Percentiles rank a stretch among this genome's conserved stretches.
phyloP scores from a whole-genome alignment of 2,797 vertebrate species.

The Onychomys arenicola region DNA sequence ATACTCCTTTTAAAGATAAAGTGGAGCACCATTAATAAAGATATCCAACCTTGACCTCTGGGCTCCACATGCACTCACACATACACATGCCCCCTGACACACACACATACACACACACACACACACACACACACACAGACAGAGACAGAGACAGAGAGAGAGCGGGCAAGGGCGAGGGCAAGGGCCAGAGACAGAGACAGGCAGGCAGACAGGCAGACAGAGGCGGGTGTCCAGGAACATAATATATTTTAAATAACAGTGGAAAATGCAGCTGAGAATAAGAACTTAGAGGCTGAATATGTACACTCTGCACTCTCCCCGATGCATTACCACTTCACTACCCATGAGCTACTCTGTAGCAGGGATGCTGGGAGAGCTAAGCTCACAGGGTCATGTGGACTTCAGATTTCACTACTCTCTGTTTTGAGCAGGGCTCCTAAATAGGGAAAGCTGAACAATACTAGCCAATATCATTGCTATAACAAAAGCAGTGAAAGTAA shows the following conservation, averaged over 20 bases:
- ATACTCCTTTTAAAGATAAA: background rate
- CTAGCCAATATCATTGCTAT: background rate
- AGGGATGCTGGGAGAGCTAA: background rate
- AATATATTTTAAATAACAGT: background rate
- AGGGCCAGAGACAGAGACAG: background rate
- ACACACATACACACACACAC: too few species aligned
- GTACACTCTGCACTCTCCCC: background rate
- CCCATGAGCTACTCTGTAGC: background rate
- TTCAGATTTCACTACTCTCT: background rate
- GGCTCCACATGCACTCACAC: background rate
- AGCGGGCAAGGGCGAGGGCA: too few species aligned
- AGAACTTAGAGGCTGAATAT: background rate
- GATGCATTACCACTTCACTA: background rate
- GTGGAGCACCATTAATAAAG: background rate
- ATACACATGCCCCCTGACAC: background rate
- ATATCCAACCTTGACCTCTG: background rate
- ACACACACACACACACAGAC: background rate
- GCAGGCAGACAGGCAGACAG: background rate
- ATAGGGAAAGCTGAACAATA: background rate
- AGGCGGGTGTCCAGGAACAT: background rate
- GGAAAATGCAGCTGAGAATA: background rate
- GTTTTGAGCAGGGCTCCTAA: background rate
- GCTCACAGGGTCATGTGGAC: background rate
- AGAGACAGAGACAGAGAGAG: background rate
- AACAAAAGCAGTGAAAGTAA: constrained; percentile 17